A percentile compares a stretch with the other conserved stretches of the same genome.
phyloP scores from a whole-genome alignment of 2,888 invertebrate species.

The Orthosia cruda region DNA sequence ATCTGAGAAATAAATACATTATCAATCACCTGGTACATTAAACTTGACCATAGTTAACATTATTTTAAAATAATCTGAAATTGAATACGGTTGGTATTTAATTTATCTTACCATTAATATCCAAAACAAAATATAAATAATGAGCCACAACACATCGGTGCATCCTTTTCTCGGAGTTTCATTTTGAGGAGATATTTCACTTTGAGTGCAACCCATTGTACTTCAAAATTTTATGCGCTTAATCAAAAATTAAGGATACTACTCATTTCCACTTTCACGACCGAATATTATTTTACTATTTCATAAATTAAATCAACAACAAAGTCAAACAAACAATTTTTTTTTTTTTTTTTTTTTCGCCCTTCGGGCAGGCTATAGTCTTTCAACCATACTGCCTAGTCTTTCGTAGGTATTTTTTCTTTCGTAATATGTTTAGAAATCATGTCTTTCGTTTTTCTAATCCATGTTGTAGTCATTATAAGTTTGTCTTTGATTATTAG shows the following conservation, averaged over 20 bases:
- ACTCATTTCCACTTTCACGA: slow-evolving; percentile 34
- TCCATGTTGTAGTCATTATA: no score
- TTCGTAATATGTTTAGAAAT: no score
- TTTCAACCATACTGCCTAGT: no score
- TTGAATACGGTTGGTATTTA: neutral
- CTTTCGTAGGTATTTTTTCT: no score
- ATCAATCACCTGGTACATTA: neutral
- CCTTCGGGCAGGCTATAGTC: no score
- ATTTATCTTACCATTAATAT: slow-evolving; percentile 94
- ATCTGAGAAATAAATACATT: slow-evolving; percentile 86
- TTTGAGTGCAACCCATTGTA: slow-evolving; percentile 93
- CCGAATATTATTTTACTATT: neutral
- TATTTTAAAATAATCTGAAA: neutral
- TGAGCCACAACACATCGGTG: slow-evolving; percentile 96
- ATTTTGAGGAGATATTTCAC: slow-evolving; percentile 93
- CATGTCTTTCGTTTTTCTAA: no score
- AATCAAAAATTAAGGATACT: neutral
- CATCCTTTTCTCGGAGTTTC: slow-evolving; percentile 93
- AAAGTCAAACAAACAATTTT: slow-evolving; percentile 15
- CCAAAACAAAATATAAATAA: slow-evolving; percentile 96
- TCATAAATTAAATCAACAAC: neutral
- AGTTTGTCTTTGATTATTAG: no score
- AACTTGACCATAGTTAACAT: no score
- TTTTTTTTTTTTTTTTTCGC: no score
- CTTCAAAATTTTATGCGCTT: neutral